Conservation (phyloP, 2,797 vertebrate species). For the Phataginus tetradactyla region DNA sequence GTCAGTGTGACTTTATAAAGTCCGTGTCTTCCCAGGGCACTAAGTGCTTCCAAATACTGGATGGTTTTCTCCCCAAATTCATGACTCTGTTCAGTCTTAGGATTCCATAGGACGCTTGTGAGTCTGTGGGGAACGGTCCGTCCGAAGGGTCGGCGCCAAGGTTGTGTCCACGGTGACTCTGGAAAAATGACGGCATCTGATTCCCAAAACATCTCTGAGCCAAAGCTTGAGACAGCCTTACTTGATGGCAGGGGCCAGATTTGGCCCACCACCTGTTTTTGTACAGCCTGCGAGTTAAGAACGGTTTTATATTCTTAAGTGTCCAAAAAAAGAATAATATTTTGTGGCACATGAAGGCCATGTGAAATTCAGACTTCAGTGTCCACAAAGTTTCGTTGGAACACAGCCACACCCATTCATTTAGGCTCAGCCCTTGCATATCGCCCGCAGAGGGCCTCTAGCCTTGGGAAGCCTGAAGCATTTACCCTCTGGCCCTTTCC, state of each 20-base stretch:
- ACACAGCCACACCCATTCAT: accelerated
- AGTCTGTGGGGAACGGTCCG: accelerated
- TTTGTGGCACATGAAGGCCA: not conserved
- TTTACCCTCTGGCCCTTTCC: not conserved
- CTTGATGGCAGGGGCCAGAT: not conserved
- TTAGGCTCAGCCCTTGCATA: too few relatives aligned
- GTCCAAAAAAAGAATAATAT: not conserved
- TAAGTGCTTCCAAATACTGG: accelerated
- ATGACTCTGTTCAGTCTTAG: accelerated
- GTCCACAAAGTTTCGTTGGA: not conserved
- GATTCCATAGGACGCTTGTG: accelerated
- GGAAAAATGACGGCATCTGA: accelerated
- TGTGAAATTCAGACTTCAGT: not conserved
- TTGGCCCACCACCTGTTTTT: not conserved
- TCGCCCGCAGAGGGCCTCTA: accelerated
- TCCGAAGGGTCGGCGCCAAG: too few relatives aligned
- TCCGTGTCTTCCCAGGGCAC: not conserved
- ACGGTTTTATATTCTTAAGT: not conserved
- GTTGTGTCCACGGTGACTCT: not conserved
- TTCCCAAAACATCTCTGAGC: not conserved
- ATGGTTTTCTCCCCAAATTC: too few relatives aligned
- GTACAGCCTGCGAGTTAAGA: not conserved
- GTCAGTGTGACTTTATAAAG: accelerated
- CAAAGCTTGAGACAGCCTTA: not conserved
- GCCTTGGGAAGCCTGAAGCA: accelerated